Percentiles rank a stretch among this genome's conserved stretches.
Evolutionary conservation across 1,140 invertebrate species (phyloP).

Genomic region (Drepana arcuata): DNA sequence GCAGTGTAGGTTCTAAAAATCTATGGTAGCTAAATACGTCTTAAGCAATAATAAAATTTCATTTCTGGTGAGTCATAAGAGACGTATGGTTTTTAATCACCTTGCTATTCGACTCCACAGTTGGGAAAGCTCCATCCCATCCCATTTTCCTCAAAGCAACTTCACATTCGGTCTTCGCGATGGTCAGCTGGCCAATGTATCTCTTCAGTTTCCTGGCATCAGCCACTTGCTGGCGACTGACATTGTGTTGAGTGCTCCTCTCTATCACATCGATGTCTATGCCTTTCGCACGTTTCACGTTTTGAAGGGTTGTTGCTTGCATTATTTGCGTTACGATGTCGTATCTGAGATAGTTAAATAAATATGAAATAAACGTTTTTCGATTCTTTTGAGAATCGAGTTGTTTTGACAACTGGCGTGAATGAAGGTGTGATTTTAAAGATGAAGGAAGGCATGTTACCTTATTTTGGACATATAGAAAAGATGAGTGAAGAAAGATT

Average conservation of each 20-base stretch:
- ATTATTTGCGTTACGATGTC: constrained; percentile 93
- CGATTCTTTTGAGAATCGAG: too few relatives aligned
- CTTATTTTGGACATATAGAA: too few relatives aligned
- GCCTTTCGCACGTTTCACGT: constrained; percentile 87
- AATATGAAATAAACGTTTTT: too few relatives aligned
- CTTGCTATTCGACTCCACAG: constrained; percentile 63
- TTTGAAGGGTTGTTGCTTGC: constrained; percentile 93
- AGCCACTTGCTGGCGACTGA: constrained; percentile 79
- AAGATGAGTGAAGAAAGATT: too few relatives aligned
- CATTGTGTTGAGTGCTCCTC: constrained; percentile 50
- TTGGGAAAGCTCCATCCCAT: constrained; percentile 83
- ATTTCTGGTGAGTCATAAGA: too few relatives aligned
- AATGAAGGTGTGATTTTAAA: too few relatives aligned
- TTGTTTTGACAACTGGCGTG: too few relatives aligned
- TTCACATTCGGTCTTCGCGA: constrained; percentile 89
- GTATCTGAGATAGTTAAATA: constrained; percentile 72
- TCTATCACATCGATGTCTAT: constrained; percentile 81
- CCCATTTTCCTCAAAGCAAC: constrained; percentile 82
- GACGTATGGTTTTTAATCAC: too few relatives aligned
- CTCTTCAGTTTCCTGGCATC: constrained; percentile 81
- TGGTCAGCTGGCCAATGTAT: constrained; percentile 87
- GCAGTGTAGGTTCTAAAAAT: too few relatives aligned
- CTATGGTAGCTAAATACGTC: too few relatives aligned
- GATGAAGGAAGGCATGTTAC: too few relatives aligned
- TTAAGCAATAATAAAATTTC: too few relatives aligned